phyloP scores from a whole-genome alignment of 2,797 vertebrate genomes.

The Anolis apletophallus region DNA sequence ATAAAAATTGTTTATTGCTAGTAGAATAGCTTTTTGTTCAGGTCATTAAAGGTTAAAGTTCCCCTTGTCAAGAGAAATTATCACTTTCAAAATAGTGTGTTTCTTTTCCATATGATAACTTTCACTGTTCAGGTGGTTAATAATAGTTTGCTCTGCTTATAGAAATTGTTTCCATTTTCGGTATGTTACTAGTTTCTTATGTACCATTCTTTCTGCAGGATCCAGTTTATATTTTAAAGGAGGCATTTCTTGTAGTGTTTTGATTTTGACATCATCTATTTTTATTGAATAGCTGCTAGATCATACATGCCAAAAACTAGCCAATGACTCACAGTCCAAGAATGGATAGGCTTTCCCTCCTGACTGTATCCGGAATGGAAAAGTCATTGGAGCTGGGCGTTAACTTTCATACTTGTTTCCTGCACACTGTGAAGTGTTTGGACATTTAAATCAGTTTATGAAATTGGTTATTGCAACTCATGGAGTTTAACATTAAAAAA shows the following conservation, averaged over 20 bases:
- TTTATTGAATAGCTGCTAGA: not conserved
- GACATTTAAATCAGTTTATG: rapidly evolving
- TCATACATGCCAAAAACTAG: constrained; percentile 4
- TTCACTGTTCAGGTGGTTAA: not conserved
- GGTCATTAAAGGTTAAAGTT: not conserved
- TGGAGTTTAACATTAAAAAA: rapidly evolving
- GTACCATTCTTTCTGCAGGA: not conserved
- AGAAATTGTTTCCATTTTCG: not conserved
- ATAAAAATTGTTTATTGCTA: not conserved
- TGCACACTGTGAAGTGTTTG: not conserved
- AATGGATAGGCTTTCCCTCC: not conserved
- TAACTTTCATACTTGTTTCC: not conserved
- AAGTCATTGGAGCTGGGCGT: not conserved
- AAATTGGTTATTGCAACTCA: rapidly evolving
- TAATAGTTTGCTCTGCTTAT: not conserved
- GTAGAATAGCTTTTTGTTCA: not conserved
- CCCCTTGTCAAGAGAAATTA: not conserved
- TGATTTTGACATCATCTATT: not conserved
- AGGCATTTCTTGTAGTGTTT: not conserved
- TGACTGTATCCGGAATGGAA: not conserved
- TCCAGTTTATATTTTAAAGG: not conserved
- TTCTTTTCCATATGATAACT: not conserved
- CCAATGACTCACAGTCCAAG: rapidly evolving
- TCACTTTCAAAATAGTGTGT: not conserved
- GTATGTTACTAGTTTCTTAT: not conserved